Percentiles rank a stretch among this genome's conserved stretches.
These are phyloP conservation scores for Lepus timidus DNA, from an alignment of 2,113 vertebrate species.

Conservation along the genomic window DNA sequence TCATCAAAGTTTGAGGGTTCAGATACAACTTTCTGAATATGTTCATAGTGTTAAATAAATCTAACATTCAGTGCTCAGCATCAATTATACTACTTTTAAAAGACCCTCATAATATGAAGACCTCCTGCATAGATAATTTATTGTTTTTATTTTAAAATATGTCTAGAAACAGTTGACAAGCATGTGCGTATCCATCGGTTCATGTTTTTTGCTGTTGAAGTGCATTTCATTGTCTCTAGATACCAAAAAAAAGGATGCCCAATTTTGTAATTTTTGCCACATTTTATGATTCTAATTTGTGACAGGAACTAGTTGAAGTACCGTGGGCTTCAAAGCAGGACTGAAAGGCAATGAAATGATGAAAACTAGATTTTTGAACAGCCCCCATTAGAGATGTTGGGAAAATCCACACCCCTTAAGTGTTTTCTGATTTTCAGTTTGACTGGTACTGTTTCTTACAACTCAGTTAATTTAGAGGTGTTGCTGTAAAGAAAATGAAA, in stretches of 20 bases:
- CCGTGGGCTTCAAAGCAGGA: slow-evolving; percentile 80
- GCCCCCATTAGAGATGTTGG: slow-evolving; percentile 76
- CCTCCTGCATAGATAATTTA: neutral
- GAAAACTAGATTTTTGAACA: slow-evolving; percentile 72
- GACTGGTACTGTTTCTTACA: slow-evolving; percentile 69
- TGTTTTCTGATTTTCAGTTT: slow-evolving; percentile 80
- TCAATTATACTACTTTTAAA: neutral
- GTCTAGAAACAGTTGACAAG: neutral
- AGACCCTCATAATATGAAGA: neutral
- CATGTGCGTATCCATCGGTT: neutral
- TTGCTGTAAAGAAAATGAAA: slow-evolving; percentile 73
- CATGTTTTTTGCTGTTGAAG: neutral
- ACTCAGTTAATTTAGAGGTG: slow-evolving; percentile 49
- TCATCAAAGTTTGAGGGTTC: neutral
- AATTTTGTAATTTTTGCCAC: slow-evolving; percentile 41
- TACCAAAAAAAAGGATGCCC: neutral
- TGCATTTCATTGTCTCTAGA: slow-evolving; percentile 11
- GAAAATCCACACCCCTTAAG: slow-evolving; percentile 76
- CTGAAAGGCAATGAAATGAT: slow-evolving; percentile 67
- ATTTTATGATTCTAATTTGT: slow-evolving; percentile 22
- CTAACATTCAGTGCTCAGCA: neutral
- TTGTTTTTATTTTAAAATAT: slow-evolving; percentile 10
- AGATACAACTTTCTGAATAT: neutral
- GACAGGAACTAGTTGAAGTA: slow-evolving; percentile 75
- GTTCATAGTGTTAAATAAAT: neutral